phyloP scores from a whole-genome alignment of 2,888 invertebrate genomes.

The Anthoptus insignis region DNA sequence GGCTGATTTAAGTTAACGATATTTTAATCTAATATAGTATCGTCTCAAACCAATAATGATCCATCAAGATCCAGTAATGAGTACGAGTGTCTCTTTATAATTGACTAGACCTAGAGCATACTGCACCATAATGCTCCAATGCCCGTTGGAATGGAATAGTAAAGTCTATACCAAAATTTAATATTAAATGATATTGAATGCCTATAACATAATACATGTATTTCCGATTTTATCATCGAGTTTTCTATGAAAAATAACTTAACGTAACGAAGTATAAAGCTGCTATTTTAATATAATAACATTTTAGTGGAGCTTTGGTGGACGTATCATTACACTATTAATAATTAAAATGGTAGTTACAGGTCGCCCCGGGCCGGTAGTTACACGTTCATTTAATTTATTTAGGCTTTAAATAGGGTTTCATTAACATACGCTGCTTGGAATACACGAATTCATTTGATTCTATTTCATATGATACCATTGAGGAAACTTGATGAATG shows the following conservation, averaged over 20 bases:
- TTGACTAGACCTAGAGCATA: too few species aligned
- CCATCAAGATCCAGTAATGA: too few species aligned
- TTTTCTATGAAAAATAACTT: background rate
- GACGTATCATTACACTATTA: slow-evolving; percentile 29
- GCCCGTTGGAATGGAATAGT: too few species aligned
- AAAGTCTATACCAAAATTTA: too few species aligned
- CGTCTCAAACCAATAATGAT: too few species aligned
- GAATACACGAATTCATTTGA: slow-evolving; percentile 13
- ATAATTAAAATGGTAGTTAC: slow-evolving; percentile 26
- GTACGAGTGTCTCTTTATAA: too few species aligned
- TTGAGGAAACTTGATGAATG: slow-evolving; percentile 19
- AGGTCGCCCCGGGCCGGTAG: slow-evolving; percentile 18
- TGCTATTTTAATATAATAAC: slow-evolving; percentile 6
- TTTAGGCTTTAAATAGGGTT: slow-evolving; percentile 24
- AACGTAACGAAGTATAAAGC: background rate
- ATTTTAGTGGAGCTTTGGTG: slow-evolving; percentile 12
- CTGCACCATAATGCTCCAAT: too few species aligned
- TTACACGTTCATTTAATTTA: slow-evolving; percentile 32
- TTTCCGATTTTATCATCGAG: background rate
- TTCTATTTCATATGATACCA: slow-evolving; percentile 22
- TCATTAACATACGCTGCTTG: slow-evolving; percentile 28
- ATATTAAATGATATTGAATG: too few species aligned
- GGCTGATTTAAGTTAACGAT: too few species aligned
- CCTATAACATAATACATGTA: background rate
- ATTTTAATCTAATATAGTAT: too few species aligned